These are phyloP conservation scores for Paedocypris micromegethes DNA, from an alignment of 2,797 vertebrate genomes.

Conservation along the genomic window DNA sequence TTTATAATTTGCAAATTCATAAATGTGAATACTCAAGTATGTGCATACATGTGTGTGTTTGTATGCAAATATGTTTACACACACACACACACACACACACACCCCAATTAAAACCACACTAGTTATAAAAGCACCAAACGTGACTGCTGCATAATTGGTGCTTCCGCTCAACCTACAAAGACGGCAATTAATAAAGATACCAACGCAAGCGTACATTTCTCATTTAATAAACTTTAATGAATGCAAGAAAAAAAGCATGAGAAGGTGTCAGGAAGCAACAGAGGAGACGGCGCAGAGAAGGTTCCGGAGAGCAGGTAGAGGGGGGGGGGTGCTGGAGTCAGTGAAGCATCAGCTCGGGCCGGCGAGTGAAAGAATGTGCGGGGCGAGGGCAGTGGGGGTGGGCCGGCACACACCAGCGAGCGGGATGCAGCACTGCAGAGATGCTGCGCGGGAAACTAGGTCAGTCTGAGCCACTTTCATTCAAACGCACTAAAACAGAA, in stretches of 20 bases:
- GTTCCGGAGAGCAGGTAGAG: conserved; percentile 1
- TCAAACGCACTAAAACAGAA: conserved; percentile 33
- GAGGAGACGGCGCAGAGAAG: conserved; percentile 7
- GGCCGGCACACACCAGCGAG: neutral
- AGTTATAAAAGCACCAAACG: too few relatives aligned
- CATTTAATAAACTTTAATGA: neutral
- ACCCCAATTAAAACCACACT: too few relatives aligned
- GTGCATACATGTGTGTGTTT: too few relatives aligned
- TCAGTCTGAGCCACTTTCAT: conserved; percentile 47
- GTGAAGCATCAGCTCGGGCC: conserved; percentile 8
- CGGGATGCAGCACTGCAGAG: conserved; percentile 33
- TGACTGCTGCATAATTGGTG: too few relatives aligned
- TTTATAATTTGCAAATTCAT: too few relatives aligned
- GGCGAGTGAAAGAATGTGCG: conserved; percentile 30
- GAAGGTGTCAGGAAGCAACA: neutral
- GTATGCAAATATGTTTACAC: too few relatives aligned
- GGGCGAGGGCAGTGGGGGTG: conserved; percentile 28
- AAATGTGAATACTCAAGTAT: too few relatives aligned
- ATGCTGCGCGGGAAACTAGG: conserved; percentile 59
- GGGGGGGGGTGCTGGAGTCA: conserved; percentile 20
- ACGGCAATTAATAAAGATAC: neutral
- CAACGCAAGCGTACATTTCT: neutral
- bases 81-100: too few relatives aligned
- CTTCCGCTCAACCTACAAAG: neutral
- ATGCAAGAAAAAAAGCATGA: neutral